These are phyloP conservation scores for Leptopterna dolabrata DNA, from an alignment of 2,888 invertebrate genomes.

Conservation along the genomic window DNA sequence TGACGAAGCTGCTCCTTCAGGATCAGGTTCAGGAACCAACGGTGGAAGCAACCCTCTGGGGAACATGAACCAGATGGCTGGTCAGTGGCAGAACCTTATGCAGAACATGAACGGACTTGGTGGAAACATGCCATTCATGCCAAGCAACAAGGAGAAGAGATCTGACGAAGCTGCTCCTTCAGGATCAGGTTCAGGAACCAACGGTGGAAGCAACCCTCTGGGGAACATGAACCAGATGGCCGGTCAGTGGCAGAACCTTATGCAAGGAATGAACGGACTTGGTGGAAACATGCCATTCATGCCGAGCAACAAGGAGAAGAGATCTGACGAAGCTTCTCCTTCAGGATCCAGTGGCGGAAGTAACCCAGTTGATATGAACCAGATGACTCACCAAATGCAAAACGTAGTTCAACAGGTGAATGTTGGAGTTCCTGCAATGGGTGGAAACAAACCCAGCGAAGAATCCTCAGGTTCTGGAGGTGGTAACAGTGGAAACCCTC, in stretches of 20 bases:
- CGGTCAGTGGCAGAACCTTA: background rate
- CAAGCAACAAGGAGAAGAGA: background rate
- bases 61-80: background rate
- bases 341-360: background rate
- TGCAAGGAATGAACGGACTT: background rate
- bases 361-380: background rate
- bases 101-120: background rate
- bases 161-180: background rate
- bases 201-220: background rate
- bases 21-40: background rate
- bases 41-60: background rate
- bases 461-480: background rate
- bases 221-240: conserved; percentile 1
- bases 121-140: conserved; percentile 35
- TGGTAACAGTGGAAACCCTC: background rate
- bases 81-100: background rate
- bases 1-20: background rate
- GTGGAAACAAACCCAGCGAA: conserved; percentile 8
- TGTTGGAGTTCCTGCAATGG: background rate
- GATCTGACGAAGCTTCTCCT: background rate
- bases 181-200: background rate
- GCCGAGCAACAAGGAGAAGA: background rate
- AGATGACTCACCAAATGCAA: background rate
- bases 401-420: background rate
- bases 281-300: conserved; percentile 33